phyloP scores from a whole-genome alignment of 2,797 vertebrate species.

The Salmo trutta region DNA sequence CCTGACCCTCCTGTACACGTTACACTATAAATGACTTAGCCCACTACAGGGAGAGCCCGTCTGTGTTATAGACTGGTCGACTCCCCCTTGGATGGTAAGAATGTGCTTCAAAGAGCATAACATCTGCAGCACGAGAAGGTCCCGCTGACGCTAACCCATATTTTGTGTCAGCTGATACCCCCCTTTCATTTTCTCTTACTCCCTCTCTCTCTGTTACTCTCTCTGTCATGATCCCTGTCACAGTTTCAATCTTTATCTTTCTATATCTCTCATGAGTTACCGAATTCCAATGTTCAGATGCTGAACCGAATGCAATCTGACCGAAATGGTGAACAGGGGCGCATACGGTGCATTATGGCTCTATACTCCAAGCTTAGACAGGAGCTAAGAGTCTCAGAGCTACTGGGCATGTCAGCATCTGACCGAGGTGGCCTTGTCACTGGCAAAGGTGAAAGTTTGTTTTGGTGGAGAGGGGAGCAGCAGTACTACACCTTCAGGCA shows the following conservation, averaged over 20 bases:
- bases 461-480: not conserved
- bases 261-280: conserved; percentile 12
- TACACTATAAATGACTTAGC: conserved; percentile 28
- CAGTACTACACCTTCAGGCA: not conserved
- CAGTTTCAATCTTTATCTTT: conserved; percentile 12
- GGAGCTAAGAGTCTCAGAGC: conserved; percentile 10
- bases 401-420: conserved; percentile 7
- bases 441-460: conserved; percentile 6
- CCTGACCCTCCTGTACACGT: conserved; percentile 7
- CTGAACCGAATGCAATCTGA: not conserved
- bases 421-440: conserved; percentile 15
- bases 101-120: conserved; percentile 37
- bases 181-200: conserved; percentile 12
- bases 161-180: conserved; percentile 24
- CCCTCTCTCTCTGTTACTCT: conserved; percentile 7
- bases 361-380: conserved; percentile 2
- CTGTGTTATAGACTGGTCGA: conserved; percentile 25
- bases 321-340: not conserved
- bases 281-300: not conserved
- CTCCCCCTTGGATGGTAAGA: conserved; percentile 36
- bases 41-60: conserved; percentile 15
- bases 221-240: conserved; percentile 6
- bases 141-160: conserved; percentile 27
- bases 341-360: not conserved
- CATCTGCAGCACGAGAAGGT: conserved; percentile 37